Evolutionary conservation across 2,113 vertebrate genomes (phyloP), one percentile per base, ranked within the genome.

Genomic region (Oncorhynchus tshawytscha): DNA sequence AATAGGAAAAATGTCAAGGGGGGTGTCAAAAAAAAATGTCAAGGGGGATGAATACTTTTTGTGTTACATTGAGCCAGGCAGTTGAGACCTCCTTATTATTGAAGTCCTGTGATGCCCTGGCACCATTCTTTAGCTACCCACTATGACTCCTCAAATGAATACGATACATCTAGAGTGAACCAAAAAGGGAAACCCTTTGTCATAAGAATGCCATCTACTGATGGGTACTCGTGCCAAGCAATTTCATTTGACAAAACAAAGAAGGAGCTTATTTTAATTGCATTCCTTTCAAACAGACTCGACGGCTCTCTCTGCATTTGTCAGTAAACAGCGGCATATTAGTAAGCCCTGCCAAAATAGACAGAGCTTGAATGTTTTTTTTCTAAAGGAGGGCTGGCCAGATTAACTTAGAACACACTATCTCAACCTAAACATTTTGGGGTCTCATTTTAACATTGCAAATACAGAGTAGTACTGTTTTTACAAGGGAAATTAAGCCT

Each of bases 221-320:
- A 81, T 54, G 25, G 5, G 24, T 31, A 12, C 2, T 29, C 25
- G 7, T 67, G 65, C 27, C 65, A 29, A 6, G 71, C 66, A 78
- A 73, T 78, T 78, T 70, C 69, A 70, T 70, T 73, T 79, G 65
- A 77, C 80, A 76, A 69, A 81, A 78, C 67, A 84, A 79, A 84
- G 74, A 86, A 69, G 51, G 49, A 4, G 62, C 78, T 78, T 75
- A 34, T 57, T 77, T 69, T 70, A 80, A 80, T 78, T 27, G 75
- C 73, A 27, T 66, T 59, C 71, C 71, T 68, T 25, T 79, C 79
- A 81, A 86, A 83, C 81, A 83, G 18, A 73, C 6, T 4, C 1
- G 18, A 72, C 57, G 18, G 18, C 12, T 18, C 51, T 72, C 49
- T 29, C 16, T 1, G 25, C 70, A 59, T 72, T 31, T 72, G 70